phyloP scores from a whole-genome alignment of 2,888 invertebrate genomes.

The Zeuzera pyrina region DNA sequence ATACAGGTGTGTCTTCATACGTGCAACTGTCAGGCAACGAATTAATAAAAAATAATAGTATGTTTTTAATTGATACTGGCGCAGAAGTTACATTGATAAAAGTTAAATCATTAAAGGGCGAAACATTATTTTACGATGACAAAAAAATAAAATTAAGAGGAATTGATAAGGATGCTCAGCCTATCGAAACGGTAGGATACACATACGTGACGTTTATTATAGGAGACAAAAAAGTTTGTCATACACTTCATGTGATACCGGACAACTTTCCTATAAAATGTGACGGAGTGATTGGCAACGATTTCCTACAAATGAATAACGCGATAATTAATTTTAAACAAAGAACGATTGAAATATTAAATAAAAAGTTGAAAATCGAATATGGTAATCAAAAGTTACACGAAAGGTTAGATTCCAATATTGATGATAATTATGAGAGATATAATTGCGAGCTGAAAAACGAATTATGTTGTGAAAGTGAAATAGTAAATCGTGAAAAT shows the following conservation, averaged over 20 bases:
- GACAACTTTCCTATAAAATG: conserved; percentile 14
- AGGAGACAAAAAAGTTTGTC: conserved; percentile 8
- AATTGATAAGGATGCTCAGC: conserved; percentile 12
- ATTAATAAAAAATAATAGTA: conserved; percentile 7
- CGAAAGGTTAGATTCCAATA: no score
- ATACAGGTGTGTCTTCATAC: conserved; percentile 12
- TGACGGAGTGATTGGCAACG: conserved; percentile 14
- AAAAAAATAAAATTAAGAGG: conserved; percentile 12
- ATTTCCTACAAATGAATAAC: conserved; percentile 11
- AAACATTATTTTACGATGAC: conserved; percentile 9
- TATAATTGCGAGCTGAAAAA: no score
- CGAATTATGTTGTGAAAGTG: no score
- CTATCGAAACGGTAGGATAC: conserved; percentile 12
- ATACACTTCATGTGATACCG: conserved; percentile 11
- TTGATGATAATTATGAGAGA: no score
- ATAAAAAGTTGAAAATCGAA: no score
- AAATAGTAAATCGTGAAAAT: no score
- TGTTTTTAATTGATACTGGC: conserved; percentile 15
- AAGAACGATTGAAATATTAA: conserved; percentile 8
- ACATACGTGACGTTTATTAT: conserved; percentile 8
- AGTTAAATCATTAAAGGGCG: conserved; percentile 3
- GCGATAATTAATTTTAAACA: conserved; percentile 12
- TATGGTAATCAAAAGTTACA: no score
- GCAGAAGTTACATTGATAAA: conserved; percentile 14
- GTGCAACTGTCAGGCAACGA: conserved; percentile 5